Evolutionary conservation across 2,888 invertebrate genomes (phyloP), one percentile per base, ranked within the genome.

Genomic region (Sceliomorpha sp.): DNA sequence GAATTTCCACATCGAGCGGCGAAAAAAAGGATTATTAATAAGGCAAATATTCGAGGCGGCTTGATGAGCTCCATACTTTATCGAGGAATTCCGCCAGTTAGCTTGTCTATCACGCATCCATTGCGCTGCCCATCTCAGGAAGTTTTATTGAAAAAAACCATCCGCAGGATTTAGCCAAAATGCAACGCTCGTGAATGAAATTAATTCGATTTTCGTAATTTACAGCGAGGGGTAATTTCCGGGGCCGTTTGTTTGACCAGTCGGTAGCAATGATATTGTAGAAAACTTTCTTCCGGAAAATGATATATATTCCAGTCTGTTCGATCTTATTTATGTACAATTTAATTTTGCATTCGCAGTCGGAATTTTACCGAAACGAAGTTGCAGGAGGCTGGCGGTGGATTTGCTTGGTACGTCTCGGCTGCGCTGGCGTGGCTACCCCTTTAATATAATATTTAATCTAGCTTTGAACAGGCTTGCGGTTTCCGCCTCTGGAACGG

Each of bases 391-490:
- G 37, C 34, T 45, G 34, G 27, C 12, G 8, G 15, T 26, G 39
- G 1, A 40, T 37, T 48, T 37, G 60, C 44, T 40, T 47, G 64
- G 37, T 34, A 47, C 53, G 76, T 78, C 73, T 73, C 76, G 79
- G 77, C 78, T 77, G 76, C 75, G 80, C 80, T 76, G 78, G 81
- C 82, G 80, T 82, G 80, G 84, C 85, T 85, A 84, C 85, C 86
- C 87, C 88, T 88, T 85, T 88, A 88, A 87, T 88, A 87, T 88
- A 88, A 88, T 88, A 88, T 88, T 88, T 87, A 87, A 88, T 88
- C 88, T 88, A 86, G 87, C 87, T 88, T 88, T 88, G 87, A 87
- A 86, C 87, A 85, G 88, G 83, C 87, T 86, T 87, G 88, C 79
- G 88, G 88, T 87, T 88, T 83, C 81, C 80, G 84, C 85, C 80